Conservation (phyloP, 2,113 vertebrate species). For the Trochalopteron elliotii region DNA sequence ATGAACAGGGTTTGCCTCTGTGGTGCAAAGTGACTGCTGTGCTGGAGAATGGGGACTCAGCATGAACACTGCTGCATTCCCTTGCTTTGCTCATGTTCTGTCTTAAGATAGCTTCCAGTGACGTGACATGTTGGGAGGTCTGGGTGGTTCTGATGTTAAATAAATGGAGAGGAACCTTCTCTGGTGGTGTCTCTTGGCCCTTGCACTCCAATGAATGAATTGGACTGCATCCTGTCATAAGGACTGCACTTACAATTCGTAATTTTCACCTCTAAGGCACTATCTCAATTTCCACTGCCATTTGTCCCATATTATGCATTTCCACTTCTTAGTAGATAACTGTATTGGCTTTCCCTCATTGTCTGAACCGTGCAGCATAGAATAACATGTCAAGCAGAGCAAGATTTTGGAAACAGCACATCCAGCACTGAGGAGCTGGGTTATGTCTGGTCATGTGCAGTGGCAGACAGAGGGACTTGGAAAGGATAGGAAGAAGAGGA, state of each 20-base stretch:
- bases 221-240: no score
- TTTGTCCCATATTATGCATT: not conserved
- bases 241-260: not conserved
- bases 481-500: not conserved
- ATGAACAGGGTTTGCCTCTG: rapidly evolving
- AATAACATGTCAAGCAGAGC: not conserved
- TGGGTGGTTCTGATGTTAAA: not conserved
- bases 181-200: not conserved
- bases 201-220: not conserved
- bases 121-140: rapidly evolving
- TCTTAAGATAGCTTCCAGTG: not conserved
- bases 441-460: not conserved
- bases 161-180: not conserved
- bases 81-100: rapidly evolving
- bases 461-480: constrained; percentile 7
- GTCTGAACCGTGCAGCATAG: not conserved
- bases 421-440: not conserved
- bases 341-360: not conserved
- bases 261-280: not conserved
- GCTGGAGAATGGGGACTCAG: not conserved
- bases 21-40: rapidly evolving
- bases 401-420: not conserved
- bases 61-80: rapidly evolving
- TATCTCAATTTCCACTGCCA: not conserved
- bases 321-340: not conserved